Evolutionary conservation across 2,113 vertebrate species (phyloP), one percentile per base, ranked within the genome.

Genomic region (Perognathus longimembris): DNA sequence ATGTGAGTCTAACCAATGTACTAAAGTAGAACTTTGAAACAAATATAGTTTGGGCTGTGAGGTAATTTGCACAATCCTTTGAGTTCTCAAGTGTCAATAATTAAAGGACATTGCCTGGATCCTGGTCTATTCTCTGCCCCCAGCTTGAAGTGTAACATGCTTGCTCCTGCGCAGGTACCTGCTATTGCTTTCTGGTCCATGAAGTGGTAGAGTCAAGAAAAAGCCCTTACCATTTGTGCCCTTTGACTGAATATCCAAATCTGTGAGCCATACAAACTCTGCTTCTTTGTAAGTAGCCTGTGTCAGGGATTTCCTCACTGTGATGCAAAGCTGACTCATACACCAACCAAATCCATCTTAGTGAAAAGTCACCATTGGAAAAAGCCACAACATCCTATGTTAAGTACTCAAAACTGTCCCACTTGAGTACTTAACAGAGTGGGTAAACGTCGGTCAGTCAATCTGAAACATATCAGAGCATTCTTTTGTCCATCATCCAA

Each of bases 281-380:
- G 20, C 61, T 63, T 34, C 38, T 61, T 69, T 70, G 30, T 78
- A 50, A 70, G 64, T 45, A 78, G 45, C 22, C 50, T 15, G 17
- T 34, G 11, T n/a, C 50, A 59, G 18, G 32, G 3, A 36, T 22
- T 70, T 45, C 57, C 24, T 36, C 45, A 70, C 18, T 36, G 18
- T 30, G 18, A 70, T 15, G 15, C 71, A 76, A 59, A 59, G 36
- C 12, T 81, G 59, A 30, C 15, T 61, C 34, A 61, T 67, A 69
- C 54, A 40, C 24, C 79, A 32, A 54, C 24, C 17, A 3, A 61
- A 7, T 5, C 0, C 10, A 69, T 57, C 69, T 82, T 70, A 57
- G 15, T 78, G 30, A 77, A 71, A 95, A 82, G 34, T 76, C 21
- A 69, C 78, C 74, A 91, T 80, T 73, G 64, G 70, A 87, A 90